These are phyloP conservation scores for Agriopis leucophaearia DNA, from an alignment of 2,888 invertebrate species.

Conservation along the genomic window DNA sequence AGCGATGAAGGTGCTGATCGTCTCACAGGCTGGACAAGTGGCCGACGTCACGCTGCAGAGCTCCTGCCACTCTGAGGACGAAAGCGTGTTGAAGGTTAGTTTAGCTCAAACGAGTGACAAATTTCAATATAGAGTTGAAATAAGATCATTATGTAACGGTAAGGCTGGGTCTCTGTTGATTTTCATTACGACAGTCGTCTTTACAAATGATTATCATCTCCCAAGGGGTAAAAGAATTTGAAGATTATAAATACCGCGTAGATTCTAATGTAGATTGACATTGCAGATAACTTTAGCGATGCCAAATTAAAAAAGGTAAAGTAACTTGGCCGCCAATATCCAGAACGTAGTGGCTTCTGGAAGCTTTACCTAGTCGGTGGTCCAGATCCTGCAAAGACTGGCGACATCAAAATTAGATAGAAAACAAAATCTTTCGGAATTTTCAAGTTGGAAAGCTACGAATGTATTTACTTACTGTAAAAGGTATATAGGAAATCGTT, in stretches of 20 bases:
- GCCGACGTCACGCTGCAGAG: slow-evolving; percentile 98
- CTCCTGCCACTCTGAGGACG: slow-evolving; percentile 97
- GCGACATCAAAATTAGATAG: slow-evolving; percentile 5
- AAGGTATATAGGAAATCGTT: too few relatives aligned
- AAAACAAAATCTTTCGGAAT: slow-evolving; percentile 3
- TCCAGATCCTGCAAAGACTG: background rate
- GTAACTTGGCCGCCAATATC: too few relatives aligned
- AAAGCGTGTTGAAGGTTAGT: slow-evolving; percentile 96
- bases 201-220: too few relatives aligned
- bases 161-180: background rate
- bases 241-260: too few relatives aligned
- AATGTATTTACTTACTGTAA: slow-evolving; percentile 5
- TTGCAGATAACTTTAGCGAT: too few relatives aligned
- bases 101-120: background rate
- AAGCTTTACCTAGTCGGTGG: too few relatives aligned
- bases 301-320: too few relatives aligned
- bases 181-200: too few relatives aligned
- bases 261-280: too few relatives aligned
- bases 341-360: too few relatives aligned
- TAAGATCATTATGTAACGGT: background rate
- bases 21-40: slow-evolving; percentile 97
- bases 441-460: slow-evolving; percentile 7
- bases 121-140: background rate
- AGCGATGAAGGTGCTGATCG: slow-evolving; percentile 97
- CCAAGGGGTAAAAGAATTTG: too few relatives aligned